phyloP scores from a whole-genome alignment of 2,888 invertebrate genomes.

The Hirtodrosophila duncani region DNA sequence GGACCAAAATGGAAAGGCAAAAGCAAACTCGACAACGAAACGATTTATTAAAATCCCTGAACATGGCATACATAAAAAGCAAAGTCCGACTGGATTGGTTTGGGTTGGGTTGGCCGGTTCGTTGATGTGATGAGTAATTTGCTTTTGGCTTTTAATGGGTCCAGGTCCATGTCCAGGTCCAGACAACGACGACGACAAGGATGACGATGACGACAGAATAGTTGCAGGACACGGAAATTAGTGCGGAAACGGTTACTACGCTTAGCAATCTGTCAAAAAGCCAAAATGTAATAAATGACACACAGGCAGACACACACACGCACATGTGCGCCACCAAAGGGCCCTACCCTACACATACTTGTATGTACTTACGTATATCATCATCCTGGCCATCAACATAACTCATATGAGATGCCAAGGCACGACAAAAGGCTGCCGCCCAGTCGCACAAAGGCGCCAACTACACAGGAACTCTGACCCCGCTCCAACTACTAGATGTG shows the following conservation, averaged over 20 bases:
- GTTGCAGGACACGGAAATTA: constrained; percentile 68
- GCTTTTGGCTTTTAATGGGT: constrained; percentile 74
- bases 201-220: constrained; percentile 37
- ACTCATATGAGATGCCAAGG: constrained; percentile 56
- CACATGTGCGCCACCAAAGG: not conserved
- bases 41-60: constrained; percentile 74
- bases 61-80: constrained; percentile 52
- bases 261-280: constrained; percentile 71
- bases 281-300: constrained; percentile 70
- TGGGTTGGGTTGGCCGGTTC: constrained; percentile 31
- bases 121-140: constrained; percentile 76
- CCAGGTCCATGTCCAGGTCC: constrained; percentile 1
- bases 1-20: constrained; percentile 11
- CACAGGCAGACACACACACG: constrained; percentile 1
- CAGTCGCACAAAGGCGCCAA: constrained; percentile 1
- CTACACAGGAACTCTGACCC: constrained; percentile 29
- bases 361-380: constrained; percentile 15
- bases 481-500: constrained; percentile 34
- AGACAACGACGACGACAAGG: constrained; percentile 17
- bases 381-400: constrained; percentile 50
- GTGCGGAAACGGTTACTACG: constrained; percentile 65
- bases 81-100: constrained; percentile 10
- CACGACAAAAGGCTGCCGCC: constrained; percentile 46
- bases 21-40: constrained; percentile 39
- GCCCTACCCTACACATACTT: not conserved